Evolutionary conservation across 2,797 vertebrate genomes (phyloP).

Genomic region (Chrysocyon brachyurus): DNA sequence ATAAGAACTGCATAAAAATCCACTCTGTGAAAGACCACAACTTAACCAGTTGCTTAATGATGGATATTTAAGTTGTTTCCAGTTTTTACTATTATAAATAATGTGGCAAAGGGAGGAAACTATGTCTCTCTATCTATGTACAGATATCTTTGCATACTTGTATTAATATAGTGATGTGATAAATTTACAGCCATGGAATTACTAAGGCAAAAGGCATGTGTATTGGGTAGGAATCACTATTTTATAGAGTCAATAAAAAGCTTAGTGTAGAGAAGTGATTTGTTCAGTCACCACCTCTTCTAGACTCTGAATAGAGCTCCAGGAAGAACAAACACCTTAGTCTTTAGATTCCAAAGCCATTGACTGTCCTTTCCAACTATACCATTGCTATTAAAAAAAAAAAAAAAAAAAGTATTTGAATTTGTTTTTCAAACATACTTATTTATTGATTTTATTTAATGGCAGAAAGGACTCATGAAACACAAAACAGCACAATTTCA

Average conservation of each 20-base stretch:
- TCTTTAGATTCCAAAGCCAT: background rate
- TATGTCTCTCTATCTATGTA: background rate
- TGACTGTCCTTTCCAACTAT: background rate
- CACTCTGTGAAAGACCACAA: background rate
- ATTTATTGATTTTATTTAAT: constrained; percentile 32
- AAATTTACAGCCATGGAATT: background rate
- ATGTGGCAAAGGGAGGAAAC: background rate
- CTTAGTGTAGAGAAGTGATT: constrained; percentile 1
- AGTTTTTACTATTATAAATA: constrained; percentile 32
- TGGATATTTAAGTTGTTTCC: constrained; percentile 24
- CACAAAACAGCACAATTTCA: constrained; percentile 46
- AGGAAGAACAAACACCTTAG: constrained; percentile 18
- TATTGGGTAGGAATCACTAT: background rate
- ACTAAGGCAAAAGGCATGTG: constrained; percentile 6
- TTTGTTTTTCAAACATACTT: background rate
- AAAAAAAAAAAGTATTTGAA: background rate
- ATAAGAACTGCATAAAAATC: background rate
- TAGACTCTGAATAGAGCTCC: constrained; percentile 6
- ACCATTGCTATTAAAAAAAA: background rate
- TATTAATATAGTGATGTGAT: background rate
- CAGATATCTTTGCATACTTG: background rate
- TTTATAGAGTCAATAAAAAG: constrained; percentile 43
- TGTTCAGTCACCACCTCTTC: background rate
- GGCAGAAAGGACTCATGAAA: background rate
- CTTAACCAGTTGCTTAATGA: constrained; percentile 10